Conservation (phyloP, 2,797 vertebrate species). For the Girardinus metallicus region DNA sequence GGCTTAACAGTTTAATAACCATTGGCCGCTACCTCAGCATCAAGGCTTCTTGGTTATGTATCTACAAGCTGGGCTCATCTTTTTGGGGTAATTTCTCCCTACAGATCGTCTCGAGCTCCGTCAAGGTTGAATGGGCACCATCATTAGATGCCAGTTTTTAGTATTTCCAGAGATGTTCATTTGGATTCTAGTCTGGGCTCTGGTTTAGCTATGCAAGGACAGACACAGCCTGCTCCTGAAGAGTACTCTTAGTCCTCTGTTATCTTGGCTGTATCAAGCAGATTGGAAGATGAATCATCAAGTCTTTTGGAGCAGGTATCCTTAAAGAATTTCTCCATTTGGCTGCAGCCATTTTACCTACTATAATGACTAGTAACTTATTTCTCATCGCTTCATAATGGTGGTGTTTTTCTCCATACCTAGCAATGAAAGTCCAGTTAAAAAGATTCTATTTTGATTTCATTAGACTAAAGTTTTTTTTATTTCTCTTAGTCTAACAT, state of each 20-base stretch:
- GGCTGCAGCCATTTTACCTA: background rate
- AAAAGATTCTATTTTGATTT: background rate
- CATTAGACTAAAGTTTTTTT: background rate
- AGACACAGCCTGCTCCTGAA: background rate
- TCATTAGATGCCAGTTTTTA: background rate
- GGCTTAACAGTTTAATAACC: background rate
- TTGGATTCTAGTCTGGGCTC: background rate
- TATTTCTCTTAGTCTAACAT: background rate
- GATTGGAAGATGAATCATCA: background rate
- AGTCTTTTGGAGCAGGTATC: background rate
- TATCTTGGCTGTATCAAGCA: background rate
- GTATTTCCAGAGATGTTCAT: background rate
- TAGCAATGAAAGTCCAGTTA: background rate
- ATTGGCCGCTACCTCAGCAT: background rate
- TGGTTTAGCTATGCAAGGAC: background rate
- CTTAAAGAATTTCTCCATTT: background rate
- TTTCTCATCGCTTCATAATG: background rate
- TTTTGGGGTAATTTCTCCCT: background rate
- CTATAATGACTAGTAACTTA: background rate
- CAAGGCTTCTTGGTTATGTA: background rate
- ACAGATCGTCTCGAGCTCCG: background rate
- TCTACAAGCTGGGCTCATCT: background rate
- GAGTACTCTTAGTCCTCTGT: background rate
- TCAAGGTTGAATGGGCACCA: background rate
- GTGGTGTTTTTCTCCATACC: background rate